phyloP scores from a whole-genome alignment of 1,140 invertebrate genomes.

The Propsilocerus akamusi region DNA sequence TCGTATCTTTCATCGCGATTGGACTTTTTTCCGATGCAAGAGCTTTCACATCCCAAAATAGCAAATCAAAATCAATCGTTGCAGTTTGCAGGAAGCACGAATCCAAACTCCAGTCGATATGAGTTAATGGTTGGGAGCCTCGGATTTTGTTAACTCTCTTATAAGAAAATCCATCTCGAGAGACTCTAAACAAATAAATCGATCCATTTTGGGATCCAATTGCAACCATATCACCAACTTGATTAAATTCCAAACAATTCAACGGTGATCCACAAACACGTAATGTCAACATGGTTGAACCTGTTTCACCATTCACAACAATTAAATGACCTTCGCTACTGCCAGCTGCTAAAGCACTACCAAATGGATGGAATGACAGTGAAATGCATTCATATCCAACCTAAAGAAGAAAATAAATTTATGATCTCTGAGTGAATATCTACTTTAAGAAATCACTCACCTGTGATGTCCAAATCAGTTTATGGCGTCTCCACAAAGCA shows the following conservation, averaged over 20 bases:
- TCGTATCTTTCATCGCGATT: constrained; percentile 72
- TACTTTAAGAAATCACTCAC: constrained; percentile 27
- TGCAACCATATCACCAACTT: constrained; percentile 74
- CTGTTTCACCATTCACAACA: constrained; percentile 65
- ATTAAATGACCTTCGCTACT: constrained; percentile 74
- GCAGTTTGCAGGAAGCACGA: constrained; percentile 73
- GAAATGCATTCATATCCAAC: constrained; percentile 66
- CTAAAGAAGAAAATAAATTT: constrained; percentile 20
- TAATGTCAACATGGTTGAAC: constrained; percentile 60
- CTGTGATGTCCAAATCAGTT: constrained; percentile 73
- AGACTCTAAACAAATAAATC: constrained; percentile 66
- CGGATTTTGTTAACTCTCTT: constrained; percentile 75
- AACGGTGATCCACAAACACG: constrained; percentile 69
- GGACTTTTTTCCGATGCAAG: constrained; percentile 67
- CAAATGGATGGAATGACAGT: constrained; percentile 72
- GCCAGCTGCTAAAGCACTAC: constrained; percentile 67
- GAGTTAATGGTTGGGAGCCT: constrained; percentile 58
- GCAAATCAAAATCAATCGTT: constrained; percentile 80
- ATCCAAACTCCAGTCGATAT: constrained; percentile 83
- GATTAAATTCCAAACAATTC: constrained; percentile 69
- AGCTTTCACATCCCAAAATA: constrained; percentile 74
- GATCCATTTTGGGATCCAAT: constrained; percentile 78
- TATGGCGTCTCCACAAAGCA: constrained; percentile 72
- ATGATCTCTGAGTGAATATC: background rate
- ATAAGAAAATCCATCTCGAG: constrained; percentile 68